phyloP scores from a whole-genome alignment of 2,888 invertebrate species.

The Dolichomitus sp. region DNA sequence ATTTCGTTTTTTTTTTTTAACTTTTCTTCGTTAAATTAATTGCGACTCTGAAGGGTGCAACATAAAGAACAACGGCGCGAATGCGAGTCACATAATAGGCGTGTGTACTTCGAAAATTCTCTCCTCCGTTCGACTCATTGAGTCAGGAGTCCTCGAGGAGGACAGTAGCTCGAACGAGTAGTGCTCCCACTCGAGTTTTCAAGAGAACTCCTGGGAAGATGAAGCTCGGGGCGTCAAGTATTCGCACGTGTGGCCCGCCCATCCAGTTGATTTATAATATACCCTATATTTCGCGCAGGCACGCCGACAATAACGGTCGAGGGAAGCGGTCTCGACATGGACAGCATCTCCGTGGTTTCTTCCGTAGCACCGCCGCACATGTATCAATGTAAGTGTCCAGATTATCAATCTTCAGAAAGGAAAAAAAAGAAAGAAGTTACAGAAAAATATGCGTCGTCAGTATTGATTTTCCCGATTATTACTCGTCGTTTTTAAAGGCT shows the following conservation, averaged over 20 bases:
- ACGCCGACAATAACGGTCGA: constrained; percentile 86
- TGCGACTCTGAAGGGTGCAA: constrained; percentile 63
- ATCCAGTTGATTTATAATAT: constrained; percentile 61
- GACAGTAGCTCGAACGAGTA: constrained; percentile 13
- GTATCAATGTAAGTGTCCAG: constrained; percentile 90
- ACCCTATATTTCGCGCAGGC: constrained; percentile 84
- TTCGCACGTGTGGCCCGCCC: constrained; percentile 10
- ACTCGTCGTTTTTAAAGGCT: constrained; percentile 38
- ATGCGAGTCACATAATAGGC: constrained; percentile 24
- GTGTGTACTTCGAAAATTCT: constrained; percentile 39
- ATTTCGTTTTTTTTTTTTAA: neutral
- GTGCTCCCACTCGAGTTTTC: constrained; percentile 28
- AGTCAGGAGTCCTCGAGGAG: constrained; percentile 37
- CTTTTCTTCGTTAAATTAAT: constrained; percentile 19
- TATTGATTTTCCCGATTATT: constrained; percentile 14
- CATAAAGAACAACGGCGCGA: constrained; percentile 70
- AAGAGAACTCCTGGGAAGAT: constrained; percentile 48
- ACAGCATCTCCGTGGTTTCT: constrained; percentile 91
- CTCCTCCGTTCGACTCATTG: constrained; percentile 32
- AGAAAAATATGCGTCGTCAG: constrained; percentile 2
- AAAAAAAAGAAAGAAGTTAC: constrained; percentile 26
- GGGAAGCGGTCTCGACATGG: constrained; percentile 90
- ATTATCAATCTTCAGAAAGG: constrained; percentile 66
- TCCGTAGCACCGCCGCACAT: constrained; percentile 90
- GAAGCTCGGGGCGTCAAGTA: constrained; percentile 1